Evolutionary conservation across 1,140 invertebrate genomes (phyloP), one percentile per base, ranked within the genome.

Genomic region (Phenacoccus solenopsis): DNA sequence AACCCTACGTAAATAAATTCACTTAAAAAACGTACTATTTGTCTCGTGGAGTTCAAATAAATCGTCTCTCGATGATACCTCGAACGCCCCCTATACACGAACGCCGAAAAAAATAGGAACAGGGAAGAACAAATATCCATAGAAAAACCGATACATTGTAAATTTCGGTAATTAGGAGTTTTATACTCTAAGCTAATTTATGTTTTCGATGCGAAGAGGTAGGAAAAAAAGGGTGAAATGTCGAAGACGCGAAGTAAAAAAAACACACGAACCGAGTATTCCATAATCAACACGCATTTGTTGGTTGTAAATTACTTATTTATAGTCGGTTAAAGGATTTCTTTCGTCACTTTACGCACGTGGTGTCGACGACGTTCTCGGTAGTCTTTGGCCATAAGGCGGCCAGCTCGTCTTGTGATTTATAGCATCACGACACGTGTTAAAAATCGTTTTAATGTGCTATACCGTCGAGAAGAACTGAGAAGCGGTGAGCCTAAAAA

Each of bases 91-190:
- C n/a, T n/a, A n/a, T n/a, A n/a, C n/a, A n/a, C n/a, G n/a, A n/a
- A n/a, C n/a, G n/a, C n/a, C n/a, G n/a, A n/a, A n/a, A n/a, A n/a
- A n/a, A n/a, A n/a, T n/a, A n/a, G n/a, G n/a, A n/a, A n/a, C n/a
- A n/a, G n/a, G n/a, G n/a, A n/a, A n/a, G n/a, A n/a, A n/a, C n/a
- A n/a, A n/a, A n/a, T n/a, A n/a, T n/a, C n/a, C n/a, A n/a, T n/a
- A n/a, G n/a, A n/a, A n/a, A n/a, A n/a, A n/a, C n/a, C n/a, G n/a
- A 64, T 64, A 64, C 59, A 64, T 25, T 64, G 21, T 64, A 27
- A 64, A 64, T 64, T 64, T 64, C 13, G 59, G 59, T 64, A 64
- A 64, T 64, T 64, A 64, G 59, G 22, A 64, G 59, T 64, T 64
- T 64, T 64, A 64, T 64, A 64, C 25, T 27, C 59, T 25, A 10